Evolutionary conservation across 2,888 invertebrate genomes (phyloP), one percentile per base, ranked within the genome.

Genomic region (Ormyrus pomaceus): DNA sequence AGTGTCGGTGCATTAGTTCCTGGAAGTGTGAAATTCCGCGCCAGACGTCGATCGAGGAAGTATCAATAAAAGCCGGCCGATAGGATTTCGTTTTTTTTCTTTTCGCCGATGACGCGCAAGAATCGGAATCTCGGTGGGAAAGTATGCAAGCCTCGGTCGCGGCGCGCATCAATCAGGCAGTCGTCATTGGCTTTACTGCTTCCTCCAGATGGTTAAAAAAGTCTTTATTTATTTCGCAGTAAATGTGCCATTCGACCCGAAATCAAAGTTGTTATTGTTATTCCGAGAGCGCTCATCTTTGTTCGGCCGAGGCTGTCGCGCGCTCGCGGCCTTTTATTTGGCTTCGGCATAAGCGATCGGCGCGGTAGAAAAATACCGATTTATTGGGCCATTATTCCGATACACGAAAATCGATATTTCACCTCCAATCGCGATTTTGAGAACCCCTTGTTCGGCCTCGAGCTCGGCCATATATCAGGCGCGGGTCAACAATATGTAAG

Each of bases 401-500:
- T 74, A 64, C 76, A 71, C 68, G 51, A 70, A 77, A 79, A 81
- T 82, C 82, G 77, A 82, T 82, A 81, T 81, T 81, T 82, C 81
- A 82, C 68, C 71, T 79, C 69, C 82, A 71, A 82, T 77, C 82
- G 82, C 72, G 80, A 82, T 82, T 77, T 86, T 87, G 87, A 88
- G 88, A 87, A 88, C 85, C 87, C 79, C 86, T 88, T 85, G 85
- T 83, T 82, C 82, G 83, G 82, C 79, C 82, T 83, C 85, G 85
- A 84, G 76, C 79, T 75, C 55, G 84, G 85, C 86, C 85, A 87
- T 88, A 88, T 87, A 89, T 89, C 88, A 88, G 85, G 83, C 85
- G 81, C 85, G 86, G 88, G 88, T 89, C 88, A 89, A 89, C 89
- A 88, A 88, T 88, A 87, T 88, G 87, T 89, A 88, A 87, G 87